A percentile compares a stretch with the other conserved stretches of the same genome.
Evolutionary conservation across 2,113 vertebrate genomes (phyloP).

Genomic region (Brienomyrus brachyistius): DNA sequence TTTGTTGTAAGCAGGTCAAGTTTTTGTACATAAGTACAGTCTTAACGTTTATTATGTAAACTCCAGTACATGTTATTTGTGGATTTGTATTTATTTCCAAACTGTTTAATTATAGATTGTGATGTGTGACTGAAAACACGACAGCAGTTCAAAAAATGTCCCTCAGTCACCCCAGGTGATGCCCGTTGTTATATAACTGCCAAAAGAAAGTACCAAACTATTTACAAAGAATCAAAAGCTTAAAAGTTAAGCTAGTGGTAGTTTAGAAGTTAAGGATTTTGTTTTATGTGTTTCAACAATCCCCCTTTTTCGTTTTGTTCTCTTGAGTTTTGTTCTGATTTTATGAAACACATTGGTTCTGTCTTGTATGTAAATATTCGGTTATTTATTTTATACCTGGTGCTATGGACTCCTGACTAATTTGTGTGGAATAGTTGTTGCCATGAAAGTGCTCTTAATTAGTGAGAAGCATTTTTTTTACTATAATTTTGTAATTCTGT

Average conservation of each 20-base stretch:
- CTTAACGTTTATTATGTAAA: neutral
- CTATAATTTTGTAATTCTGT: neutral
- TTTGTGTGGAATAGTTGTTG: slow-evolving; percentile 29
- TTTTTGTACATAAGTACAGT: slow-evolving; percentile 4
- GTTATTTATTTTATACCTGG: slow-evolving; percentile 44
- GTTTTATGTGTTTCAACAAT: slow-evolving; percentile 2
- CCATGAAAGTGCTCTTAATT: slow-evolving; percentile 46
- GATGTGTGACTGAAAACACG: neutral
- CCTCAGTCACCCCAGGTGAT: neutral
- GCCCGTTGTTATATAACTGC: neutral
- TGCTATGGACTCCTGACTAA: slow-evolving; percentile 39
- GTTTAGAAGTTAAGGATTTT: neutral
- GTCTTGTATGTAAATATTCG: slow-evolving; percentile 25
- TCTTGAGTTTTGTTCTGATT: neutral
- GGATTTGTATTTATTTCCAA: slow-evolving; percentile 17
- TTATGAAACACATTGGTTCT: slow-evolving; percentile 5
- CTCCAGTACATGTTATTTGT: neutral
- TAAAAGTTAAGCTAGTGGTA: neutral
- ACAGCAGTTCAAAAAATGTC: neutral
- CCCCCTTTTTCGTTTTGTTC: slow-evolving; percentile 7
- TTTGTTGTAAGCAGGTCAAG: neutral
- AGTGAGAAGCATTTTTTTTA: slow-evolving; percentile 18
- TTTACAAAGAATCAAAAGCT: neutral
- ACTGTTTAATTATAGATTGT: neutral
- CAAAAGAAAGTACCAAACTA: slow-evolving; percentile 10